phyloP scores from a whole-genome alignment of 2,888 invertebrate genomes.

The Erebia palarica region DNA sequence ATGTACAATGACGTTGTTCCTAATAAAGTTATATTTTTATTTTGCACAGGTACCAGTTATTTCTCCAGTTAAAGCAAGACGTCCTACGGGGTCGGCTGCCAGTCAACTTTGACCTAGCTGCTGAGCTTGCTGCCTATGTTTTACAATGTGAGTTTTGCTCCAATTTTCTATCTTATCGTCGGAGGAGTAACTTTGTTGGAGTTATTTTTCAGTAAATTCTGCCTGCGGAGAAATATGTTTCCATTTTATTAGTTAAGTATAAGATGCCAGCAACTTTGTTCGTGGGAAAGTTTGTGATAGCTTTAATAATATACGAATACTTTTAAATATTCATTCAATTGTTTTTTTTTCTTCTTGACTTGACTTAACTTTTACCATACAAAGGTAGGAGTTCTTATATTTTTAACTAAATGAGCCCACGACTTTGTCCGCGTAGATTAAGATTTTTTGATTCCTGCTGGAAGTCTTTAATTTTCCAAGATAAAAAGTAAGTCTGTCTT shows the following conservation, averaged over 20 bases:
- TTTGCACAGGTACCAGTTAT: conserved; percentile 93
- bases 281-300: not conserved
- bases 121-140: conserved; percentile 95
- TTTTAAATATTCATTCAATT: too few relatives aligned
- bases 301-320: too few relatives aligned
- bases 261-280: not conserved
- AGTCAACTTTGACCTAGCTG: conserved; percentile 94
- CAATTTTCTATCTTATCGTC: not conserved
- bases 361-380: too few relatives aligned
- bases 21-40: not conserved
- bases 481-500: too few relatives aligned
- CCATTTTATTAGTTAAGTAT: conserved; percentile 13
- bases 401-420: too few relatives aligned
- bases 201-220: conserved; percentile 9
- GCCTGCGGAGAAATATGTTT: not conserved
- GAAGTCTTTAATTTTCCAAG: too few relatives aligned
- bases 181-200: not conserved
- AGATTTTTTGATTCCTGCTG: too few relatives aligned
- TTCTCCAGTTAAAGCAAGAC: conserved; percentile 98
- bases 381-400: not conserved
- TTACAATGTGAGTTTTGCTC: conserved; percentile 93
- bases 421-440: too few relatives aligned
- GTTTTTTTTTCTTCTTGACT: too few relatives aligned
- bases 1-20: not conserved
- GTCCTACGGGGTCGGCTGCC: conserved; percentile 96